phyloP scores from a whole-genome alignment of 2,113 vertebrate species.

The rabbit (Oryctolagus cuniculus) region mOryCun1.1 NC_091442.1:54795001-54795500 shows the following conservation, averaged over 20 bases:
- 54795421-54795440: conserved; percentile 94
- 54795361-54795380: no score
- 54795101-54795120: not conserved
- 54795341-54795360: not conserved
- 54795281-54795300: not conserved
- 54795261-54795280: not conserved
- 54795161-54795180: not conserved
- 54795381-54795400: conserved; percentile 90
- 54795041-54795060: not conserved
- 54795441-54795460: conserved; percentile 94
- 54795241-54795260: not conserved
- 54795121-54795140: not conserved
- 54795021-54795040: not conserved
- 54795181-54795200: not conserved
- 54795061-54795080: not conserved
- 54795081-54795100: not conserved
- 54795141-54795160: not conserved
- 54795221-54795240: not conserved
- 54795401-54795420: conserved; percentile 87
- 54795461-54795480: conserved; percentile 89
- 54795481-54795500: conserved; percentile 90
- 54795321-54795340: not conserved
- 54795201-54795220: not conserved
- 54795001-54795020: not conserved
- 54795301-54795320: not conserved